phyloP scores from a whole-genome alignment of 2,888 invertebrate genomes.

The Romanomermis culicivorax region DNA sequence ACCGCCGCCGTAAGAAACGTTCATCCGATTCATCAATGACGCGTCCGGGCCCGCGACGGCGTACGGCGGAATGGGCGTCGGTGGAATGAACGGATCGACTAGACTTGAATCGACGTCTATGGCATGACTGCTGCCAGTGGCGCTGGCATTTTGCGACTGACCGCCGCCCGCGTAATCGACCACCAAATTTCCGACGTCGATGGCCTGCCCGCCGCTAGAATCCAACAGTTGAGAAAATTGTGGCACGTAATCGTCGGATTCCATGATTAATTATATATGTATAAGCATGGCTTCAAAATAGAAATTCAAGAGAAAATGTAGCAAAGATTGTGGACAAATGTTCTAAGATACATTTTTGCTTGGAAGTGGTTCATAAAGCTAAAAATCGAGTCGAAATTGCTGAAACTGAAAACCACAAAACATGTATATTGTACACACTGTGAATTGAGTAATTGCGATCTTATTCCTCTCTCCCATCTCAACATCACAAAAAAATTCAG shows the following conservation, averaged over 20 bases:
- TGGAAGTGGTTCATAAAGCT: too few species aligned
- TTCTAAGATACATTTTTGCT: too few species aligned
- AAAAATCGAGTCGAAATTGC: too few species aligned
- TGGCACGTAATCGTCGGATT: conserved; percentile 23
- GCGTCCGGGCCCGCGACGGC: not conserved
- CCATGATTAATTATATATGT: conserved; percentile 13
- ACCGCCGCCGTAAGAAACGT: not conserved
- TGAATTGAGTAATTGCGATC: too few species aligned
- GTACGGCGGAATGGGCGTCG: not conserved
- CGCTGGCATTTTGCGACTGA: not conserved
- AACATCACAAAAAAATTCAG: too few species aligned
- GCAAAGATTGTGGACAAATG: too few species aligned
- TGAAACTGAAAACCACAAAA: too few species aligned
- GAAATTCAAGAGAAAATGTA: too few species aligned
- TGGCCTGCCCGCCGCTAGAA: not conserved
- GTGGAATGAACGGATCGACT: not conserved
- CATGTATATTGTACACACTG: too few species aligned
- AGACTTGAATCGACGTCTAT: not conserved
- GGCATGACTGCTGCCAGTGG: not conserved
- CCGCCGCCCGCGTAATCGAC: not conserved
- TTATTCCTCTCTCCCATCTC: too few species aligned
- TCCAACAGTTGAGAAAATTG: conserved; percentile 21
- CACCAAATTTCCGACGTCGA: not conserved
- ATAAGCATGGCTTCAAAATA: too few species aligned
- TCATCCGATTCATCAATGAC: too few species aligned